Base-by-base conservation (phyloP, 2,113 vertebrate species). In the Atractosteus spatula region DNA sequence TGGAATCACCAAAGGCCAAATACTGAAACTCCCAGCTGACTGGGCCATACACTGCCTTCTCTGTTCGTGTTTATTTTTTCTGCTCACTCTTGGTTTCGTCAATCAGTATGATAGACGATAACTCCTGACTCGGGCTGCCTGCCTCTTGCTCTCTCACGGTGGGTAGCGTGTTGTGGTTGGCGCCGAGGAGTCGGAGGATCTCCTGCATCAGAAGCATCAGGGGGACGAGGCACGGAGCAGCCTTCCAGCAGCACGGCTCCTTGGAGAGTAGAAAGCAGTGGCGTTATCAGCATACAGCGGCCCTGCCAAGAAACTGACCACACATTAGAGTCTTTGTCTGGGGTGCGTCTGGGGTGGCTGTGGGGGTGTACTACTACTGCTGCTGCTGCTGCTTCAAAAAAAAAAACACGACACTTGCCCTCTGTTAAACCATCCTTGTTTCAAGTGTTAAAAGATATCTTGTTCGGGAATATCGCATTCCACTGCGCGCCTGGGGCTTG, bases 11-110 rank as follows among this genome's bases (percentile, higher is more conserved):
- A 84, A 29, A 93, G 95, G 95, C 95, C 96, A 97, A 94, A 97
- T 97, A 96, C 94, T 97, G 87, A 87, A 99, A 98, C 94, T 98
- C 97, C 96, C 97, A 88, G 89, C 90, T 96, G 97, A 96, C 94
- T 89, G 85, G 88, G 88, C 94, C 91, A 91, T 89, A 97, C 96
- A 97, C 94, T 96, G 93, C 92, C 90, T 92, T 92, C 94, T 96
- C 95, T 96, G 95, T 97, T 93, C 92, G 0, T 97, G 94, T 96
- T 97, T 97, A 95, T 97, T 97, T 95, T 96, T 92, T 93, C 94
- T 97, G 89, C 93, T 94, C 91, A 91, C 92, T 91, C 89, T 94
- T 94, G 92, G 95, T 94, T 95, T 94, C 94, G 94, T 96, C 96
- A 95, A 95, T 93, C 92, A 93, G 90, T 91, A 91, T 93, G 95